Conservation (phyloP, 2,888 invertebrate genomes). For the Chalcosyrphus nemorum region DNA sequence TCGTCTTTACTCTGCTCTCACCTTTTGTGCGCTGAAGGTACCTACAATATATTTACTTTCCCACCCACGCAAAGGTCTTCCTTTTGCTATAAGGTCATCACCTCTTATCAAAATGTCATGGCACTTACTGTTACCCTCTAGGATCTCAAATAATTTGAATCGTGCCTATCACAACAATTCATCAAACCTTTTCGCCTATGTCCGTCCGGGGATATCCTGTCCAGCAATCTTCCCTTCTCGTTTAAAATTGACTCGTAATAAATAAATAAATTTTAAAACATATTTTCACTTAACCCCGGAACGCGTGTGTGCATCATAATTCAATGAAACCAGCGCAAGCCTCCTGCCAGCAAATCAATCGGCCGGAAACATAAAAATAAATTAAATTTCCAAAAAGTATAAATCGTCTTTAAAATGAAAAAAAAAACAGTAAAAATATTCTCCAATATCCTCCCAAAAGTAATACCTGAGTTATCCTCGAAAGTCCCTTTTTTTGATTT, state of each 20-base stretch:
- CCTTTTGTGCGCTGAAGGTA: too few species aligned
- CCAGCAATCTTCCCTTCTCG: too few species aligned
- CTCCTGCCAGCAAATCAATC: neutral
- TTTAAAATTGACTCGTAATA: neutral
- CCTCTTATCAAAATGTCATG: too few species aligned
- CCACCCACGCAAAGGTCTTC: too few species aligned
- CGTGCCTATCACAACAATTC: too few species aligned
- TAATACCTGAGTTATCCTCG: neutral
- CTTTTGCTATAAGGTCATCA: too few species aligned
- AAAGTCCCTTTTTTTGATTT: constrained; percentile 20
- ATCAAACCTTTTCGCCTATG: too few species aligned
- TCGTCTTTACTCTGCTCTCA: too few species aligned
- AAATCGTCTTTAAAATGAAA: neutral
- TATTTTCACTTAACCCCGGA: neutral
- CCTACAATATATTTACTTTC: too few species aligned
- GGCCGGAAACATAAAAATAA: constrained; percentile 1
- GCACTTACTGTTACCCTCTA: too few species aligned
- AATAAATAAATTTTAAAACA: neutral
- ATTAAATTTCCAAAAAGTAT: constrained; percentile 2
- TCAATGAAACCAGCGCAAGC: neutral
- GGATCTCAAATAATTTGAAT: too few species aligned
- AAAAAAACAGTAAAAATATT: neutral
- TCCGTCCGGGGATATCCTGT: too few species aligned
- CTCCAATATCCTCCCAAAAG: neutral
- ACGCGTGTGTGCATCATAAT: neutral